Evolutionary conservation across 2,797 vertebrate species (phyloP), one percentile per base, ranked within the genome.

Genomic region (Sorex maritimensis): DNA sequence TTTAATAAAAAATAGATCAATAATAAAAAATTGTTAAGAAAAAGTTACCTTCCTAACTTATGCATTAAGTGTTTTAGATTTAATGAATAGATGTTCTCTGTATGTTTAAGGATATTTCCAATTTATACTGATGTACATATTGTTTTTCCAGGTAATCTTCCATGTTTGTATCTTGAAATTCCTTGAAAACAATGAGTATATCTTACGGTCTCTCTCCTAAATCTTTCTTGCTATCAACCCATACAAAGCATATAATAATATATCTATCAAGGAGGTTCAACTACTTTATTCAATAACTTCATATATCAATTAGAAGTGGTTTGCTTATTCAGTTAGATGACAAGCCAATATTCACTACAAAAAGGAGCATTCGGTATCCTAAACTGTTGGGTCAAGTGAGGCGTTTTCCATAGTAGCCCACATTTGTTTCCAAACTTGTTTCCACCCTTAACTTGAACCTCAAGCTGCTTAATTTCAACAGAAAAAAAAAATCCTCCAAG

Each of bases 91-190:
- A 2, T 71, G 15, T 73, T 92, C 8, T 65, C 10, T 83, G 3
- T 77, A 84, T 46, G 61, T 67, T 79, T 75, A 44, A 11, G 74
- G 15, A 28, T 83, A n/a, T 72, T 82, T 90, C 93, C 92, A 63
- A 83, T 52, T 83, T 38, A 82, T 24, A 79, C 77, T 86, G 34
- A 77, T 52, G 38, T 15, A 83, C 7, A 28, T 73, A 55, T 46
- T 28, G 0, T 93, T 84, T 55, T 71, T 24, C 61, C 71, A 91
- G 26, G 55, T 77, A 75, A 86, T 73, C 13, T 38, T 55, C 44
- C 5, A 52, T 83, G 28, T 77, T 86, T 71, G 68, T 13, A 58
- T 41, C 49, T 78, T 94, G 8, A 77, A 90, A 80, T 15, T 90
- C 68, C 24, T 82, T 77, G 17, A 73, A n/a, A 69, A 69, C 24